These are phyloP conservation scores for Bungarus multicinctus DNA, from an alignment of 2,113 vertebrate species.

Conservation along the genomic window DNA sequence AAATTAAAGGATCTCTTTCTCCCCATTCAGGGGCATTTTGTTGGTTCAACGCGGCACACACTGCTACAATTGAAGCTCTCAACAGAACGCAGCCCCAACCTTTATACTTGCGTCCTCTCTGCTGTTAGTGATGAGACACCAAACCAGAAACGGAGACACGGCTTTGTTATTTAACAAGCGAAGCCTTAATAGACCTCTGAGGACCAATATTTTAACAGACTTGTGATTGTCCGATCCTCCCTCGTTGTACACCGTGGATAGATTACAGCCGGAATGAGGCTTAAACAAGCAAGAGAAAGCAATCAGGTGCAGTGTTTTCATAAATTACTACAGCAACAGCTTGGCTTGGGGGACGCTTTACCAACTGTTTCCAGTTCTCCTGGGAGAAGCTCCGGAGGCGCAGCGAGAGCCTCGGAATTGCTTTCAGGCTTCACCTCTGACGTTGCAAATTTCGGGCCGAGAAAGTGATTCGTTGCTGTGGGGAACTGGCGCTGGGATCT, in stretches of 20 bases:
- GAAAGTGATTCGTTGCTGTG: not conserved
- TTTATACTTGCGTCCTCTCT: not conserved
- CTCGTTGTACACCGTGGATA: fast-evolving
- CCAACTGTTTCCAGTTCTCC: fast-evolving
- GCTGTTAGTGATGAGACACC: not conserved
- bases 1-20: not conserved
- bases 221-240: not conserved
- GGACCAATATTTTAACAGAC: fast-evolving
- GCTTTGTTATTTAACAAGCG: not conserved
- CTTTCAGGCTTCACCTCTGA: not conserved
- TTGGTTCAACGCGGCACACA: not conserved
- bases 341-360: fast-evolving
- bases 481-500: not conserved
- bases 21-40: not conserved
- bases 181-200: not conserved
- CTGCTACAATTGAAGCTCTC: not conserved
- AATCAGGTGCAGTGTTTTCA: fast-evolving
- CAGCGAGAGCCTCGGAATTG: fast-evolving
- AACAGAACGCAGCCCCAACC: not conserved
- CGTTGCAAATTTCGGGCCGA: not conserved
- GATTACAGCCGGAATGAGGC: not conserved
- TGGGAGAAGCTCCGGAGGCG: fast-evolving
- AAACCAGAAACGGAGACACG: not conserved
- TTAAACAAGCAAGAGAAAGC: fast-evolving
- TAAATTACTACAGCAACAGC: not conserved